phyloP scores from a whole-genome alignment of 2,113 vertebrate species.

The Scomber japonicus region DNA sequence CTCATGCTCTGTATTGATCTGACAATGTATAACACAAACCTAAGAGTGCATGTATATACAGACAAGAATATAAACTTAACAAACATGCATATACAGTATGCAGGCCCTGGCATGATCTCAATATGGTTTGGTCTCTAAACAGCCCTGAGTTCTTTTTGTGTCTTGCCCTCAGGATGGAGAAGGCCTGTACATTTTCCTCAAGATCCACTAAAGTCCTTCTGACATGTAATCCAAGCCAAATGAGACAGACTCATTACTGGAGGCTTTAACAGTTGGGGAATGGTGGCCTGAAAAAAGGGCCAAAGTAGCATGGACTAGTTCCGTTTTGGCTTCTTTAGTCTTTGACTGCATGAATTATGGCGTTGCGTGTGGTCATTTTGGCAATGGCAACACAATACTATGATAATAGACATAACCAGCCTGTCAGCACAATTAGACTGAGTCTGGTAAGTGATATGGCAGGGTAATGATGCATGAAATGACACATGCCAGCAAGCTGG shows the following conservation, averaged over 20 bases:
- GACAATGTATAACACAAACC: slow-evolving; percentile 8
- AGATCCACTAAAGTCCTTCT: slow-evolving; percentile 42
- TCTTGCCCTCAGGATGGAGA: slow-evolving; percentile 21
- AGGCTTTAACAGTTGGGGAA: slow-evolving; percentile 33
- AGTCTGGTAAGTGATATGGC: slow-evolving; percentile 51
- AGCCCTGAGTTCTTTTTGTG: slow-evolving; percentile 2
- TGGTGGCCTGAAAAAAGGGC: background rate
- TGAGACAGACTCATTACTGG: slow-evolving; percentile 60
- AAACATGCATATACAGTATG: background rate
- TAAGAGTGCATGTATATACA: background rate
- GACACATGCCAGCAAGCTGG: slow-evolving; percentile 23
- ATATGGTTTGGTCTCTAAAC: slow-evolving; percentile 12
- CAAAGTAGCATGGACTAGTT: slow-evolving; percentile 10
- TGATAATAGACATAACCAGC: slow-evolving; percentile 51
- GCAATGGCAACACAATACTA: slow-evolving; percentile 36
- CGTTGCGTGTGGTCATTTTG: slow-evolving; percentile 48
- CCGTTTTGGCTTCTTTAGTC: slow-evolving; percentile 29
- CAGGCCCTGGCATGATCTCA: background rate
- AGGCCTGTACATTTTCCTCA: slow-evolving; percentile 52
- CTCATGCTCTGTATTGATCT: slow-evolving; percentile 32
- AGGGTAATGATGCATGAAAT: slow-evolving; percentile 65
- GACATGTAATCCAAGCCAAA: slow-evolving; percentile 68
- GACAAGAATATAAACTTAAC: background rate
- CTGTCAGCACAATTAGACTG: slow-evolving; percentile 56
- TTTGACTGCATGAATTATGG: slow-evolving; percentile 53